A percentile compares a stretch with the other conserved stretches of the same genome.
Conservation (phyloP, 1,140 invertebrate genomes). For the Cydia amplana region DNA sequence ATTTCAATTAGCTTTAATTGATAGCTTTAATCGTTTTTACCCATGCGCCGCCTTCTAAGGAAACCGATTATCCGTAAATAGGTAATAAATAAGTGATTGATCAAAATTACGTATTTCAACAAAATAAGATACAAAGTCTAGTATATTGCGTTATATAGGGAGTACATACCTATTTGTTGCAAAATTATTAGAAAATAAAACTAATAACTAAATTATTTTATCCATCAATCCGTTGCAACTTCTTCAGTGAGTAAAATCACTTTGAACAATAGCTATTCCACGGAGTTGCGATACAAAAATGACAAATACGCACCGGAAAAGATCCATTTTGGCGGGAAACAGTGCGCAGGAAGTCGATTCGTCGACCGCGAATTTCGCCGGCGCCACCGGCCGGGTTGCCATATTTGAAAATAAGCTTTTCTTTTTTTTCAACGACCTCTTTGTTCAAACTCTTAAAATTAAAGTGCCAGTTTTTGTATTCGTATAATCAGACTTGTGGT, state of each 20-base stretch:
- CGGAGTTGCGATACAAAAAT: conserved; percentile 60
- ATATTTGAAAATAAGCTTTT: conserved; percentile 37
- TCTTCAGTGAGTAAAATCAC: not conserved
- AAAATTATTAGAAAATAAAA: not conserved
- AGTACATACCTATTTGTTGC: not conserved
- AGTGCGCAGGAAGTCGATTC: conserved; percentile 74
- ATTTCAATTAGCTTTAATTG: too few species aligned
- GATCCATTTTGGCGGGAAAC: conserved; percentile 79
- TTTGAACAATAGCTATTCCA: conserved; percentile 37
- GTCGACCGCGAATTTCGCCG: conserved; percentile 74
- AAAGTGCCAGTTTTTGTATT: conserved; percentile 19
- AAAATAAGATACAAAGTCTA: too few species aligned
- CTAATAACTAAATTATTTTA: not conserved
- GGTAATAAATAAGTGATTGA: too few species aligned
- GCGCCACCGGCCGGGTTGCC: conserved; percentile 61
- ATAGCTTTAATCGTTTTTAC: too few species aligned
- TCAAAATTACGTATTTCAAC: too few species aligned
- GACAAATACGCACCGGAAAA: conserved; percentile 77
- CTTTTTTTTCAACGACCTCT: conserved; percentile 34
- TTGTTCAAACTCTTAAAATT: conserved; percentile 15
- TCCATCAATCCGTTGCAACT: not conserved
- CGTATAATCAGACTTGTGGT: conserved; percentile 7
- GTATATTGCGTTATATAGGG: too few species aligned
- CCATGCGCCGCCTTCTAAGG: too few species aligned
- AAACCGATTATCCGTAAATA: too few species aligned